Conservation (phyloP, 1,140 invertebrate genomes). For the Proales similis region DNA sequence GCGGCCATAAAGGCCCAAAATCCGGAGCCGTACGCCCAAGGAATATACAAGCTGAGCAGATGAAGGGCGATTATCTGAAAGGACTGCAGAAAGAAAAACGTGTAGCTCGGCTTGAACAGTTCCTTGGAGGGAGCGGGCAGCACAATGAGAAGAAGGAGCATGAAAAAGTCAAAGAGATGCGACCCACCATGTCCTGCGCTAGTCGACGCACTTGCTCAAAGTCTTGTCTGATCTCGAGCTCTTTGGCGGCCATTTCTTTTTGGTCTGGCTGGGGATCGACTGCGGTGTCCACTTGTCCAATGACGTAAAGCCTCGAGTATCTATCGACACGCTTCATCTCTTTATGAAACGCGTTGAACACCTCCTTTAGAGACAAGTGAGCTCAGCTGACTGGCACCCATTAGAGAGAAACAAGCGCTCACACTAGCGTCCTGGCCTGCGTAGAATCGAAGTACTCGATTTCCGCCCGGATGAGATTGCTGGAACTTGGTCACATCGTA, state of each 20-base stretch:
- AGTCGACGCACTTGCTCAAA: constrained; percentile 13
- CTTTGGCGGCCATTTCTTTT: constrained; percentile 5
- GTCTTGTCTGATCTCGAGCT: constrained; percentile 20
- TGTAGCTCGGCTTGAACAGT: constrained; percentile 44
- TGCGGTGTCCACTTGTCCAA: constrained; percentile 14
- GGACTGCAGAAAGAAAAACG: constrained; percentile 45
- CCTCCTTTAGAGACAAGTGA: constrained; percentile 41
- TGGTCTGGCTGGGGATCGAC: neutral
- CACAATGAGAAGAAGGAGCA: neutral
- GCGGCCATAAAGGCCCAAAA: constrained; percentile 46
- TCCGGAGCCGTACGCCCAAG: constrained; percentile 46
- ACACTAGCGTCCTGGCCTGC: constrained; percentile 50
- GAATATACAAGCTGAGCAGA: constrained; percentile 43
- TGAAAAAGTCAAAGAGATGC: no score
- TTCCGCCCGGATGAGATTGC: constrained; percentile 51
- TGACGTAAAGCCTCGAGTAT: constrained; percentile 13
- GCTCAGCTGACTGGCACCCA: no score
- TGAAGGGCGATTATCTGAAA: constrained; percentile 46
- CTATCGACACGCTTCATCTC: constrained; percentile 13
- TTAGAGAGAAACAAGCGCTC: no score
- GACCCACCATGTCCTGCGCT: constrained; percentile 5
- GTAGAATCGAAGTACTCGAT: constrained; percentile 46
- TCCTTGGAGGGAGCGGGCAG: constrained; percentile 21
- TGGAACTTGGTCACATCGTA: constrained; percentile 49
- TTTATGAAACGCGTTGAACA: constrained; percentile 35